These are phyloP conservation scores for Mantis religiosa DNA, from an alignment of 2,888 invertebrate species.

Conservation along the genomic window DNA sequence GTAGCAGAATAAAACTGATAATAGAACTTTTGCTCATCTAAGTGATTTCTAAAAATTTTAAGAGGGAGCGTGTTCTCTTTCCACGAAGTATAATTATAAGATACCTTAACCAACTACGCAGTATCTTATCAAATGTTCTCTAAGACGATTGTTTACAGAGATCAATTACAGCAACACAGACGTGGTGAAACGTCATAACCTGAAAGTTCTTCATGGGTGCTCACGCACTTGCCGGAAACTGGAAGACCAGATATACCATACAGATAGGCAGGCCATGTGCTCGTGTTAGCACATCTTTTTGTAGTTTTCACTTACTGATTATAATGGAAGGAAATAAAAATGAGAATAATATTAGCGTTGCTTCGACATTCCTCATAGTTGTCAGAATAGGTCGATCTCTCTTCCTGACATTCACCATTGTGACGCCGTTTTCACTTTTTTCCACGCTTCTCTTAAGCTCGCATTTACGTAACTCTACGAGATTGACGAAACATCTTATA, in stretches of 20 bases:
- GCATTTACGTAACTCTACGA: background rate
- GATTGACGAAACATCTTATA: background rate
- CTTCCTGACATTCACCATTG: background rate
- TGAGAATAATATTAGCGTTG: background rate
- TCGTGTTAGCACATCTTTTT: background rate
- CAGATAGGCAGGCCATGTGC: background rate
- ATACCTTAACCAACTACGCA: no score
- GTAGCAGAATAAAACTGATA: no score
- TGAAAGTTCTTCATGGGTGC: background rate
- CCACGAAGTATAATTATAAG: no score
- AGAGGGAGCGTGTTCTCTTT: no score
- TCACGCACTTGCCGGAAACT: background rate
- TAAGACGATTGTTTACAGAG: background rate
- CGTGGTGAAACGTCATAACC: background rate
- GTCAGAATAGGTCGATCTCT: background rate
- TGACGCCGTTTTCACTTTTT: background rate
- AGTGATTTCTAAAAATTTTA: no score
- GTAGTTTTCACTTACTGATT: background rate
- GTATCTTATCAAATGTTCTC: no score
- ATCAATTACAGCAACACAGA: background rate
- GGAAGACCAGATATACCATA: background rate
- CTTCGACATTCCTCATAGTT: background rate
- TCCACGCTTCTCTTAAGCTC: background rate
- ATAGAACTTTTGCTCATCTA: no score
- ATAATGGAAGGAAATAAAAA: background rate